Evolutionary conservation across 2,888 invertebrate genomes (phyloP).

Genomic region (Trachelus stipa): DNA sequence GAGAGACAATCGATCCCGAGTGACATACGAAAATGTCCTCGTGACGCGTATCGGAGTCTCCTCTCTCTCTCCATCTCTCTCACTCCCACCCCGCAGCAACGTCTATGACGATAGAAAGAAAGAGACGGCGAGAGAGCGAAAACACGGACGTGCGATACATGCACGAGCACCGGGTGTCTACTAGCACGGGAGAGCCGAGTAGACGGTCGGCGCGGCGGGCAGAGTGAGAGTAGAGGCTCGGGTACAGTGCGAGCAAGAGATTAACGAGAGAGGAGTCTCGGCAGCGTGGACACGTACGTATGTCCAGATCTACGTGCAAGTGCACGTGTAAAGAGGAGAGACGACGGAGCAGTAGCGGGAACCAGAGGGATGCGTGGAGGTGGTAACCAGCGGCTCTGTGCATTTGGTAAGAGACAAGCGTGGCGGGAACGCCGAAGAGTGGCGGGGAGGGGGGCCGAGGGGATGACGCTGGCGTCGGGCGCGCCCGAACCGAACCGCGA

Average conservation of each 20-base stretch:
- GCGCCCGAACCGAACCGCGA: constrained; percentile 31
- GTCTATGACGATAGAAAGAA: neutral
- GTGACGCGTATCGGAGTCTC: neutral
- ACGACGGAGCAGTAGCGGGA: neutral
- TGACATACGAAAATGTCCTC: neutral
- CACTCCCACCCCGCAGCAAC: neutral
- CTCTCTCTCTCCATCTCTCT: constrained; percentile 10
- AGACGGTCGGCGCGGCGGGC: neutral
- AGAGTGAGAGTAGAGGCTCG: neutral
- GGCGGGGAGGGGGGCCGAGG: too few relatives aligned
- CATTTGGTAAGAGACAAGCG: constrained; percentile 1
- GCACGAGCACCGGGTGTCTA: neutral
- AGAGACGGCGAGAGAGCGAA: neutral
- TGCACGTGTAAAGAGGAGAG: constrained; percentile 11
- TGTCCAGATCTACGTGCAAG: constrained; percentile 29
- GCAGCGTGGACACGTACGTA: constrained; percentile 22
- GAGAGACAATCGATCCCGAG: neutral
- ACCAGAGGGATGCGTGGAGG: neutral
- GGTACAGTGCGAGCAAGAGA: neutral
- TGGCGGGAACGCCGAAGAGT: neutral
- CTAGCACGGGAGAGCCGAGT: neutral
- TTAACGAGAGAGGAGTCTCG: neutral
- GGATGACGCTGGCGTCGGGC: constrained; percentile 20
- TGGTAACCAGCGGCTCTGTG: neutral
- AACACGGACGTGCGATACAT: neutral